Percentiles rank a stretch among this genome's conserved stretches.
Evolutionary conservation across 2,797 vertebrate species (phyloP).

Genomic region (Eleutherodactylus coqui): DNA sequence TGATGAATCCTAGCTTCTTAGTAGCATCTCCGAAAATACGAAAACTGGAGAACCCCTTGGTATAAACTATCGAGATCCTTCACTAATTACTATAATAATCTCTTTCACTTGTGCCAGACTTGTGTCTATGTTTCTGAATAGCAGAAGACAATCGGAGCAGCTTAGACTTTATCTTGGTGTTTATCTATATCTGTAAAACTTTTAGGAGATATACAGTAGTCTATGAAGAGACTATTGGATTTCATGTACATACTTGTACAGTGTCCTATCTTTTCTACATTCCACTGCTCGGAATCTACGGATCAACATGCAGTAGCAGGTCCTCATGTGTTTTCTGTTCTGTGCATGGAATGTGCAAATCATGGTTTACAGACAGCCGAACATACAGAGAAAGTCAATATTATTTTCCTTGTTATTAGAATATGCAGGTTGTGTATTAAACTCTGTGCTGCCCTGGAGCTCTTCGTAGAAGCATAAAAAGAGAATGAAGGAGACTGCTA

Average conservation of each 20-base stretch:
- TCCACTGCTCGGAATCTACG: conserved; percentile 41
- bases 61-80: not conserved
- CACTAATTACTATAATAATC: not conserved
- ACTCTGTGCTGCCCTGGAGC: not conserved
- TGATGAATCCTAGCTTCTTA: not conserved
- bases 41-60: not conserved
- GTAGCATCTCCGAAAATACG: not conserved
- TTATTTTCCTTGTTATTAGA: not conserved
- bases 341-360: conserved; percentile 54
- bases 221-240: not conserved
- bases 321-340: conserved; percentile 53
- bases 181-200: not conserved
- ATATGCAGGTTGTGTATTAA: not conserved
- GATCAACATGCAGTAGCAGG: conserved; percentile 59
- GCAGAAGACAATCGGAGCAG: not conserved
- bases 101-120: not conserved
- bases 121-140: not conserved
- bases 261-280: conserved; percentile 38
- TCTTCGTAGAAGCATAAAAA: not conserved
- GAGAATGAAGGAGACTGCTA: not conserved
- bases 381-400: not conserved
- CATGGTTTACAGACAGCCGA: conserved; percentile 26
- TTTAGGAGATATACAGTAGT: not conserved
- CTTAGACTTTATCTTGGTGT: conserved; percentile 1
- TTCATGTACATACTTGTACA: conserved; percentile 54